phyloP scores from a whole-genome alignment of 1,140 invertebrate genomes.

The Nilaparvata lugens region DNA sequence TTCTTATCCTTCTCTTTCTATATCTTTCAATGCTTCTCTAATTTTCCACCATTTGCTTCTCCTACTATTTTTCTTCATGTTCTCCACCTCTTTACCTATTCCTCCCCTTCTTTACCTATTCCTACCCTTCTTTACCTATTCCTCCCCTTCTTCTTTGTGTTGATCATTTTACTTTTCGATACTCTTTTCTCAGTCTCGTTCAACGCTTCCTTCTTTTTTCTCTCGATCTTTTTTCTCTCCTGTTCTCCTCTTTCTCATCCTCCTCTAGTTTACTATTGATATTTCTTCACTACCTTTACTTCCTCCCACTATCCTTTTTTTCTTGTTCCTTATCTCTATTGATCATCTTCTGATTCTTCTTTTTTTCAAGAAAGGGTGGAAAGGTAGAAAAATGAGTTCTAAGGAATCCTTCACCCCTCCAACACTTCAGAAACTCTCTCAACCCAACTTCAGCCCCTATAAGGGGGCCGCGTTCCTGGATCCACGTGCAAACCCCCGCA shows the following conservation, averaged over 20 bases:
- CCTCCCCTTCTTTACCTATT: neutral
- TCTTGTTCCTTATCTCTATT: neutral
- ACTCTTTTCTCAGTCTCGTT: no score
- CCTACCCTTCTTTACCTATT: neutral
- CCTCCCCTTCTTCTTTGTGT: neutral
- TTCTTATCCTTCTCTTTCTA: neutral
- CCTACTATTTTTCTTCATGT: neutral
- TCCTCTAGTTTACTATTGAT: neutral
- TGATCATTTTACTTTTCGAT: neutral
- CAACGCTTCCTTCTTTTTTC: neutral
- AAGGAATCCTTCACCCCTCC: no score
- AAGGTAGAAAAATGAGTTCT: no score
- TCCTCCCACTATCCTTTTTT: neutral
- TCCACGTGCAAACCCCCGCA: no score
- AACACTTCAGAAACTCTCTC: no score
- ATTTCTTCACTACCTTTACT: neutral
- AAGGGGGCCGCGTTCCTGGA: no score
- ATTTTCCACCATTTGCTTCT: neutral
- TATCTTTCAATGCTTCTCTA: neutral
- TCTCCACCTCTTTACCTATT: neutral
- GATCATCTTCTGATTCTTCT: neutral
- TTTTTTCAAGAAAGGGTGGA: neutral
- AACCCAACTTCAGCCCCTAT: no score
- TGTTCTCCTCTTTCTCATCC: neutral
- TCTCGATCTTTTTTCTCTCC: neutral